Evolutionary conservation across 2,888 invertebrate species (phyloP), one percentile per base, ranked within the genome.

Genomic region (Hyposoter dolosus): DNA sequence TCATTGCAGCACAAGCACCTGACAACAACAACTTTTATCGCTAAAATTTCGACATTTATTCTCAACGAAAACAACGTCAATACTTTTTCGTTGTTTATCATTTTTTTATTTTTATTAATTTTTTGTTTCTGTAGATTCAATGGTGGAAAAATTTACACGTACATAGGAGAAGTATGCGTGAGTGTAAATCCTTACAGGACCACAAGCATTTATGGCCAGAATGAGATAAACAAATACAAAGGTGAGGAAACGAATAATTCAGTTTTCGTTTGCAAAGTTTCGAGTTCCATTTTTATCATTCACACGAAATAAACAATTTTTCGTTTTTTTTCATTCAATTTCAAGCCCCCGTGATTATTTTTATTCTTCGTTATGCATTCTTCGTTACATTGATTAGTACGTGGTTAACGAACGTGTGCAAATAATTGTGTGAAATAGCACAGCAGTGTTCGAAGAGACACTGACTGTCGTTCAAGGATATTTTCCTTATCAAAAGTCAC

Each of bases 161-260:
- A 99, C 95, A 99, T 99, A 91, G 99, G 99, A 63, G 99, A 99
- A 95, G 99, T 99, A 91, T 97, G 98, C 93, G 98, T 99, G 60
- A 99, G 99, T 0, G 98, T 99, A 90, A 99, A 99, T 95, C 99
- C 99, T 0, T 99, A 99, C 95, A 96, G 97, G 93, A 96, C 96
- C 68, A 96, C 99, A 94, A 98, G 98, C 94, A 98, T 99, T 93
- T 99, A 99, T 95, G 98, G 97, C 83, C 95, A 96, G 78, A 97
- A 97, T 88, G 96, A 97, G 92, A 97, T 99, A 94, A 97, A 97
- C 86, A 96, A 98, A 95, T 99, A 99, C 95, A 97, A 97, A 96
- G 97, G 97, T 95, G 94, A 53, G n/a, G 19, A 23, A 28, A 47
- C 28, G 0, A 56, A 69, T 19, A n/a, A 72, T n/a, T 9, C 9